Conservation (phyloP, 2,113 vertebrate species). For the Actenoides hombroni region DNA sequence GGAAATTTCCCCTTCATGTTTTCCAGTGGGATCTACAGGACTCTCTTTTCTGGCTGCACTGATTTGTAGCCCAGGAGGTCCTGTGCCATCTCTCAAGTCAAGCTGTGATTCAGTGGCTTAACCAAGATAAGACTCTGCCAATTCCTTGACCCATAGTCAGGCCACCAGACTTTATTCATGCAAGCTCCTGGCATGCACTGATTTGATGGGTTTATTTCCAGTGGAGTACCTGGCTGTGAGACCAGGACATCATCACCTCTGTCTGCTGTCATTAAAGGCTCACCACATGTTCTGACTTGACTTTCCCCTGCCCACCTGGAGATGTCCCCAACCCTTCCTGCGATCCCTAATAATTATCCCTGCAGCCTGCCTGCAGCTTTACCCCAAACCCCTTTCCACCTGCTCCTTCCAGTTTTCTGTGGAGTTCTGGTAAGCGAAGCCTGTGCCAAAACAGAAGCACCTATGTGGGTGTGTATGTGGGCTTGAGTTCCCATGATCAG, state of each 20-base stretch:
- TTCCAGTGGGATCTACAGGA: not conserved
- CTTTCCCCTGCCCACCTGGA: conserved; percentile 14
- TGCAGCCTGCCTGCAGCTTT: conserved; percentile 8
- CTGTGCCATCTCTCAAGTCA: not conserved
- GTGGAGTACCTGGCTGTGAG: not conserved
- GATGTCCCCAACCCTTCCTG: conserved; percentile 16
- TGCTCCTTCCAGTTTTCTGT: conserved; percentile 22
- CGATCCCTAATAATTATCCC: not conserved
- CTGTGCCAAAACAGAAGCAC: not conserved
- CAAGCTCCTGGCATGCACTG: not conserved
- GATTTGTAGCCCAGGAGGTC: not conserved
- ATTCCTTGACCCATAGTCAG: not conserved
- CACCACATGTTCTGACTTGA: not conserved
- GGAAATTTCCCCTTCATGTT: not conserved
- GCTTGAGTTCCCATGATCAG: not conserved
- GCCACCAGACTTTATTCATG: not conserved
- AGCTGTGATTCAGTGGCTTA: not conserved
- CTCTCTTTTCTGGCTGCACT: not conserved
- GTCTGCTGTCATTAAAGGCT: conserved; percentile 10
- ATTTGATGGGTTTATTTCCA: not conserved
- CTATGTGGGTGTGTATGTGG: not conserved
- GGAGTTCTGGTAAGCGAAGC: not conserved
- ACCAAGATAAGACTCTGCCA: not conserved
- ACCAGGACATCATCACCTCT: not conserved
- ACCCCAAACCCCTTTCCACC: conserved; percentile 16